Conservation (phyloP, 1,140 invertebrate species). For the Agraylea sexmaculata region DNA sequence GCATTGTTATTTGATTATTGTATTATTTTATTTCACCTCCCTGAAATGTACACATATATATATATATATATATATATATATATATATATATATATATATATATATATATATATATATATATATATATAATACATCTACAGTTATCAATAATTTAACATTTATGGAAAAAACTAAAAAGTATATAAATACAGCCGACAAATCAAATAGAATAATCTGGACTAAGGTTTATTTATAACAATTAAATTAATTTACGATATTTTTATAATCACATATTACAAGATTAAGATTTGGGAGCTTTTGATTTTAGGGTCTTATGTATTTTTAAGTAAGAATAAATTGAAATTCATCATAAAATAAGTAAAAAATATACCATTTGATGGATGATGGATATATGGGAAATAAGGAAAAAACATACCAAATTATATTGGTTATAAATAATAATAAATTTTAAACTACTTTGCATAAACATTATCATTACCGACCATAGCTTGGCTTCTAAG, state of each 20-base stretch:
- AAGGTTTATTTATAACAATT: not conserved
- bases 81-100: conserved; percentile 1
- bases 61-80: not conserved
- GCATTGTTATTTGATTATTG: too few relatives aligned
- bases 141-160: not conserved
- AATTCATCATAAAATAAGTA: not conserved
- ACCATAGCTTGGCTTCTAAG: not conserved
- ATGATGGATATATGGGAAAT: not conserved
- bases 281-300: not conserved
- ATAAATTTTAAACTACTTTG: not conserved
- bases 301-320: too few relatives aligned
- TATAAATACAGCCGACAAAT: not conserved
- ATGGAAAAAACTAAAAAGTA: not conserved
- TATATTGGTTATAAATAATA: not conserved
- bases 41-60: not conserved
- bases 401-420: not conserved
- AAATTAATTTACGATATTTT: not conserved
- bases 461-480: not conserved
- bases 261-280: not conserved
- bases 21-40: not conserved
- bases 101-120: conserved; percentile 1
- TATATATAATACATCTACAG: not conserved
- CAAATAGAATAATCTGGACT: not conserved
- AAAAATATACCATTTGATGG: not conserved
- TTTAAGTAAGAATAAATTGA: not conserved